Conservation (phyloP, 2,888 invertebrate species). For the Rosalia funebris region DNA sequence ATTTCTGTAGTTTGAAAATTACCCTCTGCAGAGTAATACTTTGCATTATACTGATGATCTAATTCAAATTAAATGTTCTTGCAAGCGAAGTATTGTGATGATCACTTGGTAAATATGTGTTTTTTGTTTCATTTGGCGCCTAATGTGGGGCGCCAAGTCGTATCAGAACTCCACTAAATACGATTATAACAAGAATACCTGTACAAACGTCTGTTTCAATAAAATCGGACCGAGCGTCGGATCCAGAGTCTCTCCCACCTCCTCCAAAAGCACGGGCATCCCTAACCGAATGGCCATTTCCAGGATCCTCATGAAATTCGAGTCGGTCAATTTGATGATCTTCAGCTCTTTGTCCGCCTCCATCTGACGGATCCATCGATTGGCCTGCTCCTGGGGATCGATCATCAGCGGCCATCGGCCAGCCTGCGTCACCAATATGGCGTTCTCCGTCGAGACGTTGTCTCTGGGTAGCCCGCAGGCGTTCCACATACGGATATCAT, state of each 20-base stretch:
- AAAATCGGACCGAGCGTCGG: conserved; percentile 87
- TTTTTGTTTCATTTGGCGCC: no score
- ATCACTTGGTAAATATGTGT: no score
- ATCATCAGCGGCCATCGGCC: conserved; percentile 92
- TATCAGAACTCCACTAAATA: no score
- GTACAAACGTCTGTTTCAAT: conserved; percentile 80
- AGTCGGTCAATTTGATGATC: conserved; percentile 83
- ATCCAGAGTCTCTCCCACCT: conserved; percentile 87
- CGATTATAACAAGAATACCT: no score
- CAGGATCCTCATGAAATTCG: conserved; percentile 77
- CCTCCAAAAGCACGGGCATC: conserved; percentile 86
- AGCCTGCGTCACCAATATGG: conserved; percentile 85
- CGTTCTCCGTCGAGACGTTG: conserved; percentile 90
- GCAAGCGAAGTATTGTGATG: no score
- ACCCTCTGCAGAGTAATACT: no score
- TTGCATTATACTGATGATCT: no score
- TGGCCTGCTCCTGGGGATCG: conserved; percentile 96
- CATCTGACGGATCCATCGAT: conserved; percentile 91
- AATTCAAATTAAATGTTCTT: no score
- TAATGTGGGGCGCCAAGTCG: no score
- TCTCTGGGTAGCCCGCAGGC: conserved; percentile 89
- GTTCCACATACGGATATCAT: conserved; percentile 90
- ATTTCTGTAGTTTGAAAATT: no score
- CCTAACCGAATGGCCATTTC: conserved; percentile 88
- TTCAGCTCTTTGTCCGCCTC: conserved; percentile 79